Base-by-base conservation (phyloP, 2,797 vertebrate genomes). In the Lepilemur septentrionalis region DNA sequence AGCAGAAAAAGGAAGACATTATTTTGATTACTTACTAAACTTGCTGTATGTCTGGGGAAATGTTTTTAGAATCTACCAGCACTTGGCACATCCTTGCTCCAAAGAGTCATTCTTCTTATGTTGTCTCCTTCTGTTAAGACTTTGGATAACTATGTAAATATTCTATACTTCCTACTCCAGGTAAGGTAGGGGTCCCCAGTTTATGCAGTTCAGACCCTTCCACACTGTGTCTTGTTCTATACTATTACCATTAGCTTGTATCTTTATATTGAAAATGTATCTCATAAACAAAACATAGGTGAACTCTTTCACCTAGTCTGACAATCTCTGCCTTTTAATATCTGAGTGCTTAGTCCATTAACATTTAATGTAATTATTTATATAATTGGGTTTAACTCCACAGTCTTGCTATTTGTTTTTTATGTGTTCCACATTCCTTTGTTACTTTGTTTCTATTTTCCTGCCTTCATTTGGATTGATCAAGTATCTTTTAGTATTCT, bases 281-380 rank as follows among this genome's bases (percentile, higher is more conserved):
- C 9, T 89, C 22, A 84, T 78, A 18, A 96, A 83, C 72, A 80
- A 96, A 92, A 72, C 6, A 38, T n/a, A 78, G 4, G 28, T 59
- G 25, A 59, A 41, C 22, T 87, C 80, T 96, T 94, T 85, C 30
- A 88, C 13, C 5, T n/a, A 82, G 25, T 63, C 38, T 90, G 46
- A 90, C 17, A 94, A 50, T 89, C 70, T 73, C 35, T 97, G 59
- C 2, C 80, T 95, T 95, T 89, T 73, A 82, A 73, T n/a, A 65
- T 90, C n/a, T 79, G 46, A 93, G 18, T 81, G 12, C 87, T 80
- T 94, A 86, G 14, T 73, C 48, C 59, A 93, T 67, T 95, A 95
- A 97, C 25, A 76, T 83, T 96, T 96, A 97, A 91, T 95, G 48
- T 48, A 92, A 86, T 83, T 94, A 92, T 83, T 95, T 57, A 25